These are phyloP conservation scores for Larimichthys polyactis DNA, from an alignment of 2,113 vertebrate genomes.

Conservation along the genomic window DNA sequence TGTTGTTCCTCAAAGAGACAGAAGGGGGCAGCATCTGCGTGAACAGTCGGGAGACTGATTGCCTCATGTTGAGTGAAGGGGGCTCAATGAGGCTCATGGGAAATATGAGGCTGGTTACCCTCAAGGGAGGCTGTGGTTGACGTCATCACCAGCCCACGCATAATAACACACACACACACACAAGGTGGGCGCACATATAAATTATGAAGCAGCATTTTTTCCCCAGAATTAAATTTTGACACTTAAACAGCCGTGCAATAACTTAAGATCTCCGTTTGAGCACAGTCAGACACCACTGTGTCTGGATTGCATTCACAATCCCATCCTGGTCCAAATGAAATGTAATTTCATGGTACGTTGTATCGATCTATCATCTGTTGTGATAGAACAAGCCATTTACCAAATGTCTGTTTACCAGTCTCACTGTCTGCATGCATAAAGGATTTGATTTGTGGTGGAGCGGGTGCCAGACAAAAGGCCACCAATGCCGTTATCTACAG, in stretches of 20 bases:
- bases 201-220: slow-evolving; percentile 42
- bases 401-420: slow-evolving; percentile 64
- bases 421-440: slow-evolving; percentile 57
- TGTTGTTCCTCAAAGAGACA: slow-evolving; percentile 47
- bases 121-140: slow-evolving; percentile 59
- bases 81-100: slow-evolving; percentile 67
- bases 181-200: slow-evolving; percentile 30
- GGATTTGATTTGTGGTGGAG: slow-evolving; percentile 57
- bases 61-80: slow-evolving; percentile 33
- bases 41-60: slow-evolving; percentile 23
- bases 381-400: slow-evolving; percentile 57
- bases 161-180: slow-evolving; percentile 17
- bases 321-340: slow-evolving; percentile 37
- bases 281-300: slow-evolving; percentile 6
- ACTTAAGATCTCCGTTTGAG: slow-evolving; percentile 42
- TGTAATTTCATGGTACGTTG: slow-evolving; percentile 56
- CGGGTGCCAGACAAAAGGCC: slow-evolving; percentile 68
- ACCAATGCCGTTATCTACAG: slow-evolving; percentile 55
- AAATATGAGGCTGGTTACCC: slow-evolving; percentile 66
- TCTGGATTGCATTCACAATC: slow-evolving; percentile 22
- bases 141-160: slow-evolving; percentile 56
- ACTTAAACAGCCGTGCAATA: slow-evolving; percentile 32
- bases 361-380: slow-evolving; percentile 61
- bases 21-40: slow-evolving; percentile 72
- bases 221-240: slow-evolving; percentile 48